These are phyloP conservation scores for Pseudorasbora parva DNA, from an alignment of 2,113 vertebrate genomes.

Conservation along the genomic window DNA sequence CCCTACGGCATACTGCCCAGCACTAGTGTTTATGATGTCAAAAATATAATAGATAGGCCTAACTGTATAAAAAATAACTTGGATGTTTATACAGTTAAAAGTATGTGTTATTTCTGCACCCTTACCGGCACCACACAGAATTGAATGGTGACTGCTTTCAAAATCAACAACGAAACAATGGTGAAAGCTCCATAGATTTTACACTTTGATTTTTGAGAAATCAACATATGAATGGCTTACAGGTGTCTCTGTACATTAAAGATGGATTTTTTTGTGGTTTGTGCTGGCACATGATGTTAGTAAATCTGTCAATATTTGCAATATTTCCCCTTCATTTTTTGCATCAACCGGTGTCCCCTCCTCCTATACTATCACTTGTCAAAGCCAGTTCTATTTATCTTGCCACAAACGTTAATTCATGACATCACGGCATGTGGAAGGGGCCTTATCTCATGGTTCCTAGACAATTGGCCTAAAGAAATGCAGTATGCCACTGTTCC, in stretches of 20 bases:
- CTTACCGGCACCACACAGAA: background rate
- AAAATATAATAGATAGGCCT: background rate
- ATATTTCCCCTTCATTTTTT: background rate
- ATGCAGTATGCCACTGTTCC: background rate
- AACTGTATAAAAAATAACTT: background rate
- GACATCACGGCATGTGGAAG: background rate
- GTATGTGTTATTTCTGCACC: background rate
- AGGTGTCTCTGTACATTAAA: too few species aligned
- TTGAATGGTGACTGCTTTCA: background rate
- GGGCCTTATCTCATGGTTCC: background rate
- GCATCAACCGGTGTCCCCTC: background rate
- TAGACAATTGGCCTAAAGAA: background rate
- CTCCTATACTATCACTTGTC: background rate
- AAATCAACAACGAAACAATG: background rate
- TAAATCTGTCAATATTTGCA: too few species aligned
- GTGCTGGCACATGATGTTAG: too few species aligned
- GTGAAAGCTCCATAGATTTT: background rate
- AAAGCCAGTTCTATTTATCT: background rate
- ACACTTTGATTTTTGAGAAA: too few species aligned
- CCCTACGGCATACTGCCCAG: too few species aligned
- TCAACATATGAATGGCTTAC: too few species aligned
- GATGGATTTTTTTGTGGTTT: too few species aligned
- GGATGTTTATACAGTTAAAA: background rate
- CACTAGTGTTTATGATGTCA: background rate
- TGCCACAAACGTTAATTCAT: background rate